These are phyloP conservation scores for Henricia sp. DNA, from an alignment of 53 echinoderm and acorn worm species.

Conservation along the genomic window DNA sequence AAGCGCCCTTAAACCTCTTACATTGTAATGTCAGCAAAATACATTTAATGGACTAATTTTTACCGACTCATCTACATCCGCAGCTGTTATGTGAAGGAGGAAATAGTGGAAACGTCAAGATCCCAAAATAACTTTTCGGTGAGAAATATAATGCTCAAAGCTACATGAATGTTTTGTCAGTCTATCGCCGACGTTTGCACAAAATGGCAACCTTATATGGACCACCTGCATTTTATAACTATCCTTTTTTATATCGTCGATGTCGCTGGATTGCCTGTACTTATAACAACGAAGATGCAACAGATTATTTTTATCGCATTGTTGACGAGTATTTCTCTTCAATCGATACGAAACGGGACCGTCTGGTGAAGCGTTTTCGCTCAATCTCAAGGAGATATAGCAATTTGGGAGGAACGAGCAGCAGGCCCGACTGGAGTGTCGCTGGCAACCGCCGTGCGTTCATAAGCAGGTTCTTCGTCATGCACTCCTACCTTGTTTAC, in stretches of 20 bases:
- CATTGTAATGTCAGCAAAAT: no score
- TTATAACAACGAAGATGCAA: neutral
- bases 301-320: slow-evolving; percentile 1
- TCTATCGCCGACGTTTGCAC: neutral
- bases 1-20: no score
- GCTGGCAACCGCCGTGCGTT: no score
- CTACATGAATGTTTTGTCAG: neutral
- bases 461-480: no score
- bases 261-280: no score
- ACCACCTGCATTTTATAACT: no score
- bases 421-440: slow-evolving; percentile 22
- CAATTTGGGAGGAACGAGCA: neutral
- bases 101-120: neutral
- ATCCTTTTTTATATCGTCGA: no score
- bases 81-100: no score
- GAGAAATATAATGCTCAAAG: neutral
- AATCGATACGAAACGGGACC: neutral
- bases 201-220: neutral
- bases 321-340: neutral
- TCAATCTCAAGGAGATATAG: slow-evolving; percentile 7
- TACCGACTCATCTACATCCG: no score
- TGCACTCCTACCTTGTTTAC: no score
- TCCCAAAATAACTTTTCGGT: neutral
- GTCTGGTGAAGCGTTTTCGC: neutral
- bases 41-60: no score